phyloP scores from a whole-genome alignment of 1,140 invertebrate species.

The Coptotermes formosanus region DNA sequence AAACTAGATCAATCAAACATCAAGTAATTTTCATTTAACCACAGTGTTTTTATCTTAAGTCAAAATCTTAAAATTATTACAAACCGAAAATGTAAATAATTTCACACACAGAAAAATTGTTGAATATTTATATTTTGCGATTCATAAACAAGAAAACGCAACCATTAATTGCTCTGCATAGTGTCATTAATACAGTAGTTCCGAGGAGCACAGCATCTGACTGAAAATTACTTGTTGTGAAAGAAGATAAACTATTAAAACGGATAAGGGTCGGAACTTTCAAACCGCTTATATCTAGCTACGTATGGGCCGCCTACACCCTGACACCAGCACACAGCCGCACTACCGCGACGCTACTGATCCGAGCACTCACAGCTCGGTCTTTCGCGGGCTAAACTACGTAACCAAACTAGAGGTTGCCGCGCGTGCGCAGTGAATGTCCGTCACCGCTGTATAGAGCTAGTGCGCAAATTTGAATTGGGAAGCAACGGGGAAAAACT shows the following conservation, averaged over 20 bases:
- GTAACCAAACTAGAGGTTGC: background rate
- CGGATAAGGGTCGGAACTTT: too few relatives aligned
- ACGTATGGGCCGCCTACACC: too few relatives aligned
- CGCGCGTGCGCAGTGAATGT: background rate
- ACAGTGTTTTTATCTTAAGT: background rate
- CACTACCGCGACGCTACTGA: background rate
- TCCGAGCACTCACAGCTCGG: background rate
- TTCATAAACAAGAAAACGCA: background rate
- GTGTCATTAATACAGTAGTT: background rate
- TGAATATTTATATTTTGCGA: background rate
- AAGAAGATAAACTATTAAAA: too few relatives aligned
- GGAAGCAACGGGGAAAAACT: background rate
- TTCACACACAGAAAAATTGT: background rate
- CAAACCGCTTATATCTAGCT: too few relatives aligned
- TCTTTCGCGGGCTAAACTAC: constrained; percentile 13
- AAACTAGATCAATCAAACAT: background rate
- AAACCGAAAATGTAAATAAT: background rate
- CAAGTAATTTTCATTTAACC: background rate
- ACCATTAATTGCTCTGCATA: background rate
- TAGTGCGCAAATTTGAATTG: background rate
- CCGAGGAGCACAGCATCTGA: too few relatives aligned
- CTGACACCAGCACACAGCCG: background rate
- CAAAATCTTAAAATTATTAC: background rate
- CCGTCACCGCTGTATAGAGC: background rate
- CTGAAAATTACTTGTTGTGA: too few relatives aligned